Evolutionary conservation across 92 coral and sea anemone species (phyloP), one percentile per base, ranked within the genome.

Genomic region (Meandrina meandrites): DNA sequence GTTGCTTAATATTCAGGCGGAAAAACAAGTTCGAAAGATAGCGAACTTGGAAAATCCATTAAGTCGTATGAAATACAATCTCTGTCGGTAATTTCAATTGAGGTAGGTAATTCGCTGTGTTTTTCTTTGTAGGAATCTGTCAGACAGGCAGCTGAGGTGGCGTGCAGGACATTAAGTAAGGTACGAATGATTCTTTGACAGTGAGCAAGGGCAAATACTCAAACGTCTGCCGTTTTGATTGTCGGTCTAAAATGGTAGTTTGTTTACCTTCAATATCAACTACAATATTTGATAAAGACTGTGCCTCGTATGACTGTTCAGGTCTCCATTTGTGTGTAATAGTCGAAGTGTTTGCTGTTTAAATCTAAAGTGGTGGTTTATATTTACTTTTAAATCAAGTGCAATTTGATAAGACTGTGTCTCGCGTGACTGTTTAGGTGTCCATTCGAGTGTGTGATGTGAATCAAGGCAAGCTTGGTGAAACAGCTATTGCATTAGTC

Each of bases 131-230:
- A 92, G 95, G 98, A 95, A 86, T 86, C 98, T 67, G 96, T 93
- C 8, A 87, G 98, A 88, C 93, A 92, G 50, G 98, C 99, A 28
- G 99, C 99, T 1, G 99, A 95, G 37, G 91, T 94, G 12, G 99
- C 99, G 1, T 97, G 99, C 36, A 88, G 98, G 71, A 92, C 95
- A 78, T 86, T 97, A 7, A 96, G 98, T 66, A 93, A 94, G 92
- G 98, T 93, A 72, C 4, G 87, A 31, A 1, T 16, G 14, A 31
- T 15, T 8, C 22, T 30, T 31, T 47, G 42, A 35, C 71, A 24
- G 32, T n/a, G 16, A 0, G n/a, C 70, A 93, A 93, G 94, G 71
- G 31, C 30, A 24, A 64, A 24, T 4, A 48, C 53, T 48, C 53
- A 9, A 48, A 48, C 4, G 6, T 2, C 6, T 40, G n/a, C n/a